phyloP scores from a whole-genome alignment of 2,888 invertebrate species.

The Philaethria dido region DNA sequence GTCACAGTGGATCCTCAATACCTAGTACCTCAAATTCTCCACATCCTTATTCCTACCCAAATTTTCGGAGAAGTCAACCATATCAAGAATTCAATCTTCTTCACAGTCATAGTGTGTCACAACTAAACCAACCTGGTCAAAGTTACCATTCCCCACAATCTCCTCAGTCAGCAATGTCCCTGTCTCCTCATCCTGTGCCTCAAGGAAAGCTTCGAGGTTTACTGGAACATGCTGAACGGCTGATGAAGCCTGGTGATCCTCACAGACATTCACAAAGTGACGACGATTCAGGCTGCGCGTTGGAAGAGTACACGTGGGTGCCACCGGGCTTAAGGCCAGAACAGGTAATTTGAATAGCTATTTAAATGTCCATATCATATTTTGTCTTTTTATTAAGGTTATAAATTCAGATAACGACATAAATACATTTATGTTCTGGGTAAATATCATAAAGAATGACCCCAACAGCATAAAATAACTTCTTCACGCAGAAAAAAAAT shows the following conservation, averaged over 20 bases:
- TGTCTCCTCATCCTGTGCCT: conserved; percentile 72
- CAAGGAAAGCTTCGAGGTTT: conserved; percentile 76
- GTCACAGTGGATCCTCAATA: conserved; percentile 68
- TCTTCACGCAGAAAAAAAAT: background rate
- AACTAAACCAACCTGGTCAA: conserved; percentile 62
- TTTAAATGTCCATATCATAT: background rate
- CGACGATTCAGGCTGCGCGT: conserved; percentile 98
- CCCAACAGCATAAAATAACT: background rate
- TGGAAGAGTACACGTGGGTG: conserved; percentile 99
- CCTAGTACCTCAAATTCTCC: conserved; percentile 73
- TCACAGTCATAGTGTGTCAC: conserved; percentile 67
- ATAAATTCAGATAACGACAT: background rate
- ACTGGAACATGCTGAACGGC: conserved; percentile 81
- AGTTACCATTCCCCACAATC: conserved; percentile 71
- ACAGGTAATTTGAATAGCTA: conserved; percentile 86
- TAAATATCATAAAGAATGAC: background rate
- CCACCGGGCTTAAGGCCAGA: conserved; percentile 98
- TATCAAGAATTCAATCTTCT: conserved; percentile 65
- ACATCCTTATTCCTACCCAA: conserved; percentile 73
- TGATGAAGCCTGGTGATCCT: conserved; percentile 87
- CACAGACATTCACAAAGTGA: conserved; percentile 96
- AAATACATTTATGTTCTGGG: background rate
- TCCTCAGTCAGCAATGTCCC: conserved; percentile 75
- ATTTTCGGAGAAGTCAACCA: conserved; percentile 66
- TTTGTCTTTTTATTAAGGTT: background rate